Base-by-base conservation (phyloP, 2,888 invertebrate species). In the Trichogramma dendrolimi region DNA sequence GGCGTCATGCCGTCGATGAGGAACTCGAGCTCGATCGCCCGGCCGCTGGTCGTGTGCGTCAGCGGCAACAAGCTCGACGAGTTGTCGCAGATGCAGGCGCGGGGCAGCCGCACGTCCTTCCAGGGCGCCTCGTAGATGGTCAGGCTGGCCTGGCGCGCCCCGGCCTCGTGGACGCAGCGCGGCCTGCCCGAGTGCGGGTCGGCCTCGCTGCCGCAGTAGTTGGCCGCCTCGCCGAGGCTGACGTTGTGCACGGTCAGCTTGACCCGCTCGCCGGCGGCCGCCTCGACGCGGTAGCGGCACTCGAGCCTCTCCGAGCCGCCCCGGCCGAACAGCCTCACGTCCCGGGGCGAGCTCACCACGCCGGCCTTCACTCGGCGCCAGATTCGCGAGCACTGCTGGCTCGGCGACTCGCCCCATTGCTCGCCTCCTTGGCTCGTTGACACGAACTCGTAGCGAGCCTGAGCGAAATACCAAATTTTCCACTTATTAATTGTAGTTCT, bases 71-170 rank as follows among this genome's bases (percentile, higher is more conserved):
- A 82, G 54, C 84, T 83, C 54, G 84, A 83, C 8, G 84, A 82
- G 76, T 92, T 91, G 81, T 92, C 92, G 78, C 92, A 92, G 67
- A 92, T 82, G 76, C 92, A 92, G 52, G 89, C 90, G 71, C 89
- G 80, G 44, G 88, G 88, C 67, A 91, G 83, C 70, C 84, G 81
- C 65, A 86, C 83, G 65, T 89, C 89, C 6, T 85, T 83, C 89
- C 90, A 90, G 1, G 89, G 89, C 1, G 87, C 82, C 72, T 90
- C 89, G 77, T 83, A 87, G 14, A 89, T 80, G 47, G 81, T 82
- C 46, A 90, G 76, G 68, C 86, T 70, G 5, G 79, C 79, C 7
- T 76, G 72, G 8, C 79, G 68, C 6, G 74, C 71, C 4, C 73
- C 71, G 0, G 70, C 69, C 65, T 69, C 80, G 44, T 72, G 71